Base-by-base conservation (phyloP, 64 coral and sea anemone genomes). In the Montipora cactus region DNA sequence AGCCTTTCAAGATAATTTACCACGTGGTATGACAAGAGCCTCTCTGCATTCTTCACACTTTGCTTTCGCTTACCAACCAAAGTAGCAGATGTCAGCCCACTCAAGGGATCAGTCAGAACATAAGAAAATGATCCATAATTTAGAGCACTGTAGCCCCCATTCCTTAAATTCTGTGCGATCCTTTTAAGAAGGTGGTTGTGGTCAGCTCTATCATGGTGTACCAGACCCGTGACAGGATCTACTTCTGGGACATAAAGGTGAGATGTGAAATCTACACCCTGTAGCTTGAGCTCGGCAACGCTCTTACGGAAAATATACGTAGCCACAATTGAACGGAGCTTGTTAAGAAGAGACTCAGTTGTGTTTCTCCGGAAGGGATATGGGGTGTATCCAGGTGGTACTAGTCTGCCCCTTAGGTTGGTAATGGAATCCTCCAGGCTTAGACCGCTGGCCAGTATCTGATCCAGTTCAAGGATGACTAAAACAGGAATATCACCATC, bases 221-320 rank as follows among this genome's bases (percentile, higher is more conserved):
- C 58, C 2, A 80, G 83, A 79, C 61, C 75, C 0, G 77, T 80
- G 12, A 44, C 13, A 2, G 62, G 75, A 47, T 95, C 83, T 3
- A 81, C 9, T 57, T 95, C 94, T 67, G 94, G 94, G 10, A 81
- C 44, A 66, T 95, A 95, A 0, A 95, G 14, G n/a, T 92, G 81
- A 1, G 46, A 15, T 10, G 81, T 58, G 23, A 95, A 92, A 51
- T 95, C 89, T 58, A 69, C 70, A 21, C 89, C 94, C 73, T 81
- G 20, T 45, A 61, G 37, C 59, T 67, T 55, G 0, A 80, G 59
- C 13, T 79, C 81, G 45, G 88, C 1, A 22, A 72, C 72, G 3
- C 75, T 44, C 18, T 93, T 8, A 0, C 76, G 47, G 49, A 79
- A 87, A 22, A 67, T 45, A 12, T 0, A 94, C 66, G 92, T 94